Percentiles rank a stretch among this genome's conserved stretches.
These are phyloP conservation scores for Danionella dracula DNA, from an alignment of 2,797 vertebrate species.

Conservation along the genomic window DNA sequence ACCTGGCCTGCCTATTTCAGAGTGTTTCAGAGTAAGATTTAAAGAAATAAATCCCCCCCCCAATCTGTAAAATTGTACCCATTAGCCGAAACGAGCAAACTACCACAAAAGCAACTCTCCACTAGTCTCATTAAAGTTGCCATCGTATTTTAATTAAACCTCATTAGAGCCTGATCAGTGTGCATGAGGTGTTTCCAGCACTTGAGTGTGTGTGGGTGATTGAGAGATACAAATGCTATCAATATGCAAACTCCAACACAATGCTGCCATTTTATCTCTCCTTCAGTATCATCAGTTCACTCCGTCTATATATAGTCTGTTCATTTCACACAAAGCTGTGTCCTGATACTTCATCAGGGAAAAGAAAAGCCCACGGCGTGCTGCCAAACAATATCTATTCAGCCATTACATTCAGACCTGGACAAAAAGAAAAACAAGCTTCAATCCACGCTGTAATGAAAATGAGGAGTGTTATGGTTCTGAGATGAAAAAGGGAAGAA, in stretches of 20 bases:
- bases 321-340: slow-evolving; percentile 50
- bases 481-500: too few relatives aligned
- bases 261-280: background rate
- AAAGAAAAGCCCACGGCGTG: slow-evolving; percentile 36
- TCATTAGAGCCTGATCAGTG: slow-evolving; percentile 67
- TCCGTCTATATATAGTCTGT: slow-evolving; percentile 44
- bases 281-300: background rate
- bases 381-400: slow-evolving; percentile 21
- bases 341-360: slow-evolving; percentile 57
- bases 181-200: slow-evolving; percentile 35
- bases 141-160: slow-evolving; percentile 74
- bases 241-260: background rate
- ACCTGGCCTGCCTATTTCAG: too few relatives aligned
- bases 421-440: background rate
- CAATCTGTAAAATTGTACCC: slow-evolving; percentile 57
- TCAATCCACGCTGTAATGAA: background rate
- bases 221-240: slow-evolving; percentile 3
- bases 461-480: too few relatives aligned
- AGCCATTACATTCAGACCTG: slow-evolving; percentile 19
- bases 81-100: slow-evolving; percentile 56
- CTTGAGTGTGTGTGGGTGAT: background rate
- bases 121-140: slow-evolving; percentile 64
- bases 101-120: slow-evolving; percentile 60
- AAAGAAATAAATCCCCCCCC: too few relatives aligned
- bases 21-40: too few relatives aligned